Conservation (phyloP, 2,113 vertebrate genomes). For the Penelope pileata region DNA sequence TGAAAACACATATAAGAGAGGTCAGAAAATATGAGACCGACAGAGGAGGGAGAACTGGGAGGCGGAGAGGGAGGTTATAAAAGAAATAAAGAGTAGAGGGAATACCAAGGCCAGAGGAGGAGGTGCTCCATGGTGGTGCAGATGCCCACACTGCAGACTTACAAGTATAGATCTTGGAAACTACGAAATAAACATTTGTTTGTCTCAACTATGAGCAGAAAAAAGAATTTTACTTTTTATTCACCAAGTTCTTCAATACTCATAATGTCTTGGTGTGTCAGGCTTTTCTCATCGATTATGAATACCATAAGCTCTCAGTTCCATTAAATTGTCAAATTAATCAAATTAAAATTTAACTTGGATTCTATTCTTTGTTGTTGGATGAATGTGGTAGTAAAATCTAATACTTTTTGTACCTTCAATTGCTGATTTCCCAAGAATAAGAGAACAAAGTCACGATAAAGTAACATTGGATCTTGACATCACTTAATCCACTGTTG, state of each 20-base stretch:
- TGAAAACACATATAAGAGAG: not conserved
- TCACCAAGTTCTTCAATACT: not conserved
- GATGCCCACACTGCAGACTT: not conserved
- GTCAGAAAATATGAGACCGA: not conserved
- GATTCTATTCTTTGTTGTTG: not conserved
- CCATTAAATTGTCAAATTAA: not conserved
- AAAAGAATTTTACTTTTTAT: not conserved
- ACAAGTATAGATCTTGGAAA: not conserved
- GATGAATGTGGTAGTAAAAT: not conserved
- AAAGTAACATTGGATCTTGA: no score
- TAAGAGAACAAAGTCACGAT: no score
- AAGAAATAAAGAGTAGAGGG: not conserved
- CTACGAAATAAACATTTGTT: not conserved
- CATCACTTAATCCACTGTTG: no score
- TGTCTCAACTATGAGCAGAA: not conserved
- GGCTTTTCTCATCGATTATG: not conserved
- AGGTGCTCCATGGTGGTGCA: not conserved
- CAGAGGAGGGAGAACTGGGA: not conserved
- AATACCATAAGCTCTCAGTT: not conserved
- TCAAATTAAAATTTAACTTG: not conserved
- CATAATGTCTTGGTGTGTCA: not conserved
- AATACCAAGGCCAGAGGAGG: rapidly evolving
- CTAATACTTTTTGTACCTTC: not conserved
- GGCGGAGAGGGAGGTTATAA: not conserved
- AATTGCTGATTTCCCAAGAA: no score